phyloP scores from a whole-genome alignment of 53 echinoderm and acorn worm genomes.

The Echinometra lucunter region DNA sequence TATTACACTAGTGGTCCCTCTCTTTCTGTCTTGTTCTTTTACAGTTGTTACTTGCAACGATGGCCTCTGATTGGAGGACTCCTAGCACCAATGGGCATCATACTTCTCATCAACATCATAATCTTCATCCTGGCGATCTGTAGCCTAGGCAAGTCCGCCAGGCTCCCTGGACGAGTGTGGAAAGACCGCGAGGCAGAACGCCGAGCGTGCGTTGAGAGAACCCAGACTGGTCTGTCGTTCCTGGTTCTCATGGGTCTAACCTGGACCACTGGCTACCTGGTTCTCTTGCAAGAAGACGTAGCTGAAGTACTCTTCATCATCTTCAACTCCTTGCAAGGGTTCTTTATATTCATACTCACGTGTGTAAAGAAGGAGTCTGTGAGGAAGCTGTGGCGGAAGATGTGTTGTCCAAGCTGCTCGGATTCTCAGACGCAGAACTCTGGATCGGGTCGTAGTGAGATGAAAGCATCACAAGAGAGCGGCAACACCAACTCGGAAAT shows the following conservation, averaged over 20 bases:
- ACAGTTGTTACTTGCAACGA: conserved; percentile 14
- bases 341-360: conserved; percentile 35
- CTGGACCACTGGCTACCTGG: conserved; percentile 37
- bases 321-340: conserved; percentile 50
- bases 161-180: neutral
- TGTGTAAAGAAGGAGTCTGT: neutral
- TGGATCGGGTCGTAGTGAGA: neutral
- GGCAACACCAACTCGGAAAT: neutral
- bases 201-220: neutral
- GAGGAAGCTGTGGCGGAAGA: neutral
- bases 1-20: too few relatives aligned
- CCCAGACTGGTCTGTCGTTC: conserved; percentile 1
- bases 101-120: conserved; percentile 22
- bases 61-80: conserved; percentile 12
- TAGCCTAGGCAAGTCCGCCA: conserved; percentile 2
- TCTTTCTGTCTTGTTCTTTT: neutral
- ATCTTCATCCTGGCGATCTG: conserved; percentile 44
- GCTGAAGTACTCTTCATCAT: conserved; percentile 48
- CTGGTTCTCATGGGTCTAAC: conserved; percentile 31
- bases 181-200: conserved; percentile 11
- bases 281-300: neutral
- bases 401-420: neutral
- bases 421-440: neutral
- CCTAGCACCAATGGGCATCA: conserved; percentile 26
- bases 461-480: neutral